These are phyloP conservation scores for Diorhabda carinulata DNA, from an alignment of 1,140 invertebrate species.

Conservation along the genomic window DNA sequence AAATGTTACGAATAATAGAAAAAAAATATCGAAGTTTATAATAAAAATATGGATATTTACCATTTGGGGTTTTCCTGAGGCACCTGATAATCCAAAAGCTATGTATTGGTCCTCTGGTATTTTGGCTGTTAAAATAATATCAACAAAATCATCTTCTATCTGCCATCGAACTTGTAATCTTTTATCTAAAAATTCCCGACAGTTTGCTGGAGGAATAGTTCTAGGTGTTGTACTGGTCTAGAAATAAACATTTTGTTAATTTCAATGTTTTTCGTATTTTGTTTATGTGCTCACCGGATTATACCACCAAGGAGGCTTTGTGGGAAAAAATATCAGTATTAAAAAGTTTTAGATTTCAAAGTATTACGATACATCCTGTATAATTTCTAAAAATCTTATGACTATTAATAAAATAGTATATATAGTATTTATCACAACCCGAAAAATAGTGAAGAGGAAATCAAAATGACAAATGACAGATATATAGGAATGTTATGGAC, in stretches of 20 bases:
- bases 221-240: slow-evolving; percentile 68
- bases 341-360: too few species aligned
- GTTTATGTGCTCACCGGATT: slow-evolving; percentile 72
- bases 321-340: slow-evolving; percentile 16
- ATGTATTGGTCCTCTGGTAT: slow-evolving; percentile 83
- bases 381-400: too few species aligned
- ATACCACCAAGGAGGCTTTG: slow-evolving; percentile 83
- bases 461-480: too few species aligned
- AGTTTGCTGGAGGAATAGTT: slow-evolving; percentile 66
- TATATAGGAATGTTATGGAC: too few species aligned
- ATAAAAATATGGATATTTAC: slow-evolving; percentile 25
- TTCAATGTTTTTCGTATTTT: background rate
- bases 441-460: too few species aligned
- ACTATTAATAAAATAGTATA: too few species aligned
- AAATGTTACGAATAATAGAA: too few species aligned
- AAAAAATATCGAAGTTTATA: too few species aligned
- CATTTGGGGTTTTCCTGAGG: slow-evolving; percentile 65
- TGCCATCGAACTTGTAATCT: slow-evolving; percentile 79
- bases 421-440: too few species aligned
- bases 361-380: too few species aligned
- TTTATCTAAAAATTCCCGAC: slow-evolving; percentile 73
- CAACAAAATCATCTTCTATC: slow-evolving; percentile 65
- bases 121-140: slow-evolving; percentile 70
- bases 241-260: slow-evolving; percentile 25
- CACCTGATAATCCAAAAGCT: slow-evolving; percentile 79